Base-by-base conservation (phyloP, 2,113 vertebrate genomes). In the Xiphophorus maculatus region DNA sequence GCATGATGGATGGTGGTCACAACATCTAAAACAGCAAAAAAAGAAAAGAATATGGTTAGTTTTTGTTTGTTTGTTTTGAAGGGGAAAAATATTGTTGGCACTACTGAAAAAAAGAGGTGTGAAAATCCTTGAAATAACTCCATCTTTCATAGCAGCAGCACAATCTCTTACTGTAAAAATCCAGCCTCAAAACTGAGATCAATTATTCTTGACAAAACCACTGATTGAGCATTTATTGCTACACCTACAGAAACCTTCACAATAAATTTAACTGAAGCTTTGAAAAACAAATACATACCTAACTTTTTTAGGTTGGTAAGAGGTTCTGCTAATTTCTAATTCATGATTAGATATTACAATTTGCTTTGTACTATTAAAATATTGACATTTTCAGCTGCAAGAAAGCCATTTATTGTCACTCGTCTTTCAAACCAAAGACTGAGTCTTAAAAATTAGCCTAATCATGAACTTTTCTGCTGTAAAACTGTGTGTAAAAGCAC, bases 21-120 rank as follows among this genome's bases (percentile, higher is more conserved):
- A 78, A 93, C 88, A 90, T 91, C 93, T 94, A 93, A 92, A 95
- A 48, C 15, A 48, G 51, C 42, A 6, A 42, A 80, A 33, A 90
- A 12, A 78, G 89, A 78, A 88, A 90, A 71, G 13, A 74, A 74
- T 75, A 62, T 19, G 63, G 80, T 93, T 83, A 92, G 66, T 77
- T 77, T 75, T 62, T 28, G 28, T 76, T 69, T 44, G 28, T 3
- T 35, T 37, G 10, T 37, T 42, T 42, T 13, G 13, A 5, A 42
- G 40, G 40, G 12, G 4, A 15, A 13, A 42, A 40, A 42, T 15
- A 15, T 42, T 42, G 9, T 58, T 58, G 9, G 8, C 51, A n/a
- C 51, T 17, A n/a, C 51, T 8, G 22, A 17, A 25, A 5, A 28
- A n/a, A 7, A 58, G 19, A 58, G 22, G 22, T n/a, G 51, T 58